phyloP scores from a whole-genome alignment of 2,888 invertebrate genomes.

The Apocheima hispidaria region DNA sequence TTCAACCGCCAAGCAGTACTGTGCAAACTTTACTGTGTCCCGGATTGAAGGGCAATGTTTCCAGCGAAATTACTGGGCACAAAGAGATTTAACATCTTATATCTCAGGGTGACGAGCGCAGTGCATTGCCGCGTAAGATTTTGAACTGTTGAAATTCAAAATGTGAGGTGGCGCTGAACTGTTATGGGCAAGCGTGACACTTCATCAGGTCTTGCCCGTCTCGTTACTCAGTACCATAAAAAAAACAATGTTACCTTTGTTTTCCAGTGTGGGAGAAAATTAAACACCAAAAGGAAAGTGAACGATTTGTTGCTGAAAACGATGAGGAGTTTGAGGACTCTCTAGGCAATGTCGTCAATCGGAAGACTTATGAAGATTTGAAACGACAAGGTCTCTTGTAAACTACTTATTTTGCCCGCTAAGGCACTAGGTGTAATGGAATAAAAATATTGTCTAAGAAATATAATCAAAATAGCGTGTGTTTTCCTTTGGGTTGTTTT shows the following conservation, averaged over 20 bases:
- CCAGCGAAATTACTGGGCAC: no score
- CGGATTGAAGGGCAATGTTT: no score
- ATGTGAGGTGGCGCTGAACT: no score
- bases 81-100: no score
- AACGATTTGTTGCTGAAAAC: conserved; percentile 98
- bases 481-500: not conserved
- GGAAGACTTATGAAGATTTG: conserved; percentile 99
- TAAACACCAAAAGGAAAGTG: conserved; percentile 97
- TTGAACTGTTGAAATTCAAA: no score
- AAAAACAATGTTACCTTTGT: conserved; percentile 38
- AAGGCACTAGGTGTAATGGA: not conserved
- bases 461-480: not conserved
- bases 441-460: not conserved
- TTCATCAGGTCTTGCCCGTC: no score
- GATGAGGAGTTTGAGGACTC: conserved; percentile 99
- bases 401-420: conserved; percentile 43
- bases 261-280: conserved; percentile 98
- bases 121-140: no score
- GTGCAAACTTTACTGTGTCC: no score
- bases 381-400: conserved; percentile 98
- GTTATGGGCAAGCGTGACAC: no score
- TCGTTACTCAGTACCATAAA: no score
- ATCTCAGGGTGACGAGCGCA: no score
- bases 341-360: conserved; percentile 98
- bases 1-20: no score